Evolutionary conservation across 2,113 vertebrate species (phyloP), one percentile per base, ranked within the genome.

Genomic region (Orycteropus afer): DNA sequence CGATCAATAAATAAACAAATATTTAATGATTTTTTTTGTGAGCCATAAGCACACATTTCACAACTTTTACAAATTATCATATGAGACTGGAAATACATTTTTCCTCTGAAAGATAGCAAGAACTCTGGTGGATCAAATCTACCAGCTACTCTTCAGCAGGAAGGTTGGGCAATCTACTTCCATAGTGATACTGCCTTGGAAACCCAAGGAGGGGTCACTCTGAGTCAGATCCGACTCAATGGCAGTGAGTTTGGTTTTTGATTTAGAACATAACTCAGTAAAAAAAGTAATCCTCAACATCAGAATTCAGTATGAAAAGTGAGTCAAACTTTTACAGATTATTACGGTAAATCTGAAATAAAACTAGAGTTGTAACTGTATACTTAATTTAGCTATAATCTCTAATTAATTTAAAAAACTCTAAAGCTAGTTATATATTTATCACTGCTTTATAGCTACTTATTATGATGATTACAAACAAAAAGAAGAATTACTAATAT

Each of bases 301-400:
- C 47, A 5, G 12, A 93, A 93, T 90, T 55, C 45, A 78, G 25
- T 77, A 63, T 57, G 76, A 93, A 83, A 90, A 86, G 10, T 42
- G 25, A 82, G 9, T 71, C 59, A 90, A 82, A 61, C n/a, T 63
- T 71, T 3, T 9, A 63, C 15, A 87, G 32, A 90, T 80, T 32
- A 76, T 34, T 55, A 42, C 86, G 40, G 51, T 77, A 89, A 86
- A 80, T 51, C 65, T 25, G 65, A 89, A 89, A 77, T 37, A 76
- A 96, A 90, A 81, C 37, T 61, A 92, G 47, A 57, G 59, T 81
- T 76, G 25, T n/a, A 94, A 92, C 1, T 89, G 15, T 76, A 89
- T n/a, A 69, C 18, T 80, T 1, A 92, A 71, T 32, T 73, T 51
- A 74, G 55, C 23, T 8, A 73, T 71, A 80, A 91, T 55, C 59